phyloP scores from a whole-genome alignment of 2,888 invertebrate species.

The Balanococcus diminutus region DNA sequence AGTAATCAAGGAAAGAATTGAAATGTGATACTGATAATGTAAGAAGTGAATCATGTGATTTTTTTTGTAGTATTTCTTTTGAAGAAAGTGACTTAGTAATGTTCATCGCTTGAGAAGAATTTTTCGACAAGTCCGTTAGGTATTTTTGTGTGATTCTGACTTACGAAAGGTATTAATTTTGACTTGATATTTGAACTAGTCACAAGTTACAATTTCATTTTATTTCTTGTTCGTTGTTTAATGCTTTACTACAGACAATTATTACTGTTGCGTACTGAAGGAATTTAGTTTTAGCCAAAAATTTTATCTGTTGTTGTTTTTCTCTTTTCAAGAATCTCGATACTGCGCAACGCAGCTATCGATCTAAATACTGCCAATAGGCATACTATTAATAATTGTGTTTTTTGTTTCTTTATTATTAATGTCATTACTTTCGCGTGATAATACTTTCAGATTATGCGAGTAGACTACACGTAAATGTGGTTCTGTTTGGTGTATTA shows the following conservation, averaged over 20 bases:
- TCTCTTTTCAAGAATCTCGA: neutral
- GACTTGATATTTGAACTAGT: neutral
- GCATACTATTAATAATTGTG: too few relatives aligned
- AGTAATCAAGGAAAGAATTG: neutral
- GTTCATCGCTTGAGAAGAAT: neutral
- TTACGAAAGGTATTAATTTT: neutral
- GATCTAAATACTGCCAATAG: neutral
- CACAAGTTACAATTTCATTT: neutral
- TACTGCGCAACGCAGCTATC: neutral
- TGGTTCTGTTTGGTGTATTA: neutral
- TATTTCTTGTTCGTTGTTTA: neutral
- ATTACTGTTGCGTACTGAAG: neutral
- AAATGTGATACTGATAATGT: slow-evolving; percentile 14
- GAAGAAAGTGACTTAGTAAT: neutral
- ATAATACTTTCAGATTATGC: neutral
- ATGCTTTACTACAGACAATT: neutral
- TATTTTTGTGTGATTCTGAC: too few relatives aligned
- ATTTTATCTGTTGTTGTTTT: neutral
- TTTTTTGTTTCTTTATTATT: neutral
- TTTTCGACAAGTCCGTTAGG: neutral
- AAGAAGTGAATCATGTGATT: neutral
- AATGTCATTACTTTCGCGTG: neutral
- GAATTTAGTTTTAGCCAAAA: neutral
- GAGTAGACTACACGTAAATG: neutral
- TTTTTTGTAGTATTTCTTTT: neutral